Conservation (phyloP, 2,888 invertebrate genomes). For the Ceraclea dissimilis region DNA sequence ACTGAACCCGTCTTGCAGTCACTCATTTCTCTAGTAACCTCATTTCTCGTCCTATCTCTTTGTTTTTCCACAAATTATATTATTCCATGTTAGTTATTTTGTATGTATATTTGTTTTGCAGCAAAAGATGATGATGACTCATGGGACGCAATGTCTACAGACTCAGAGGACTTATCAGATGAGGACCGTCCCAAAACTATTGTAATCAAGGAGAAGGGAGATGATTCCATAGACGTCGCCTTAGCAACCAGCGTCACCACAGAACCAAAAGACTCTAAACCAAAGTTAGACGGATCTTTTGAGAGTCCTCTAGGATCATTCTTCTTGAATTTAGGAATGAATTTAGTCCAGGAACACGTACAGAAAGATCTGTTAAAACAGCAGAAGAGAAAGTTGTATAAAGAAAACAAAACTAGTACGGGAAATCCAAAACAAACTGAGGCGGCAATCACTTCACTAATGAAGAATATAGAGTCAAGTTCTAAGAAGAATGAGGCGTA, state of each 20-base stretch:
- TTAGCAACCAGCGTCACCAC: conserved; percentile 39
- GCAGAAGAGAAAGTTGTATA: conserved; percentile 76
- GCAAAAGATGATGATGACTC: conserved; percentile 49
- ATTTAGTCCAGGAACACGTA: conserved; percentile 86
- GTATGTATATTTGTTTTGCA: no score
- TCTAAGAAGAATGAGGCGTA: conserved; percentile 80
- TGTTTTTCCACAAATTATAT: no score
- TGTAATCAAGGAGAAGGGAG: conserved; percentile 49
- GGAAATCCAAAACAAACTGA: conserved; percentile 61
- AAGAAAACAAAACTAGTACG: conserved; percentile 52
- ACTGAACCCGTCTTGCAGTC: no score
- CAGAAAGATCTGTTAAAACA: conserved; percentile 85
- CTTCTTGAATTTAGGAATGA: conserved; percentile 84
- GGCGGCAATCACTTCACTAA: conserved; percentile 72
- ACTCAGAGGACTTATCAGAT: conserved; percentile 35
- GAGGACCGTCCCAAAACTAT: conserved; percentile 37
- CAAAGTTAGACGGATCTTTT: conserved; percentile 65
- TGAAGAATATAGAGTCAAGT: conserved; percentile 77
- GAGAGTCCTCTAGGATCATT: conserved; percentile 84
- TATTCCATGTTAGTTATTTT: no score
- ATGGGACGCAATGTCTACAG: conserved; percentile 37
- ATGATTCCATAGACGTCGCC: conserved; percentile 43
- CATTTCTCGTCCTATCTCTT: no score
- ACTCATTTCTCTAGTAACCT: no score
- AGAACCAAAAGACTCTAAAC: conserved; percentile 33